phyloP scores from a whole-genome alignment of 1,140 invertebrate genomes.

The Tetramorium simillimum region DNA sequence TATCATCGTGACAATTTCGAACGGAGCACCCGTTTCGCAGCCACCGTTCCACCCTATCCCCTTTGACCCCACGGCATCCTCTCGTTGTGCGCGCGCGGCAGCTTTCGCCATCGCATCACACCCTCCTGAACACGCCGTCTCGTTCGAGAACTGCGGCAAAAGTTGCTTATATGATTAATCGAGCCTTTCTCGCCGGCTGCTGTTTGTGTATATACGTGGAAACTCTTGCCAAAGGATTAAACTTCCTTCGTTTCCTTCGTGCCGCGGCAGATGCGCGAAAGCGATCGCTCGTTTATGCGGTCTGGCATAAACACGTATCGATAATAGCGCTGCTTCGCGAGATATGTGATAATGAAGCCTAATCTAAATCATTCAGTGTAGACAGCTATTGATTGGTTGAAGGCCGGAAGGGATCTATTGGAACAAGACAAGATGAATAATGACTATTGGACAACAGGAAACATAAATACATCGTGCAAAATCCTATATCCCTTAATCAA shows the following conservation, averaged over 20 bases:
- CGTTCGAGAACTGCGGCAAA: conserved; percentile 62
- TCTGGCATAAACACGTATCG: conserved; percentile 14
- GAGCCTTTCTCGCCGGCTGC: conserved; percentile 55
- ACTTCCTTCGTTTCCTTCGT: conserved; percentile 40
- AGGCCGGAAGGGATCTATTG: conserved; percentile 11
- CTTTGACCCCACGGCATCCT: background rate
- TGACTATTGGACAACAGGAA: background rate
- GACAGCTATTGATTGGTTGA: conserved; percentile 38
- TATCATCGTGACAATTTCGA: conserved; percentile 75
- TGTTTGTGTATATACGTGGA: conserved; percentile 28
- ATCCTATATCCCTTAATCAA: conserved; percentile 7
- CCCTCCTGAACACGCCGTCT: conserved; percentile 22
- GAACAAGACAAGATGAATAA: conserved; percentile 37
- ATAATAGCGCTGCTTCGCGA: background rate
- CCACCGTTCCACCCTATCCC: background rate
- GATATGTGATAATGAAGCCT: conserved; percentile 38
- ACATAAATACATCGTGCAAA: background rate
- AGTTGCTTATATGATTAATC: conserved; percentile 76
- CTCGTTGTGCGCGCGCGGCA: background rate
- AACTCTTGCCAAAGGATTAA: conserved; percentile 61
- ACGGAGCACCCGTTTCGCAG: conserved; percentile 52
- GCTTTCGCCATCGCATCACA: conserved; percentile 31
- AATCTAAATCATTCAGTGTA: conserved; percentile 42
- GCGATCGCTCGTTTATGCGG: conserved; percentile 18
- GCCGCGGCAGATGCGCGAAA: conserved; percentile 21